phyloP scores from a whole-genome alignment of 2,113 vertebrate genomes.

The Apodemus speciosus region DNA sequence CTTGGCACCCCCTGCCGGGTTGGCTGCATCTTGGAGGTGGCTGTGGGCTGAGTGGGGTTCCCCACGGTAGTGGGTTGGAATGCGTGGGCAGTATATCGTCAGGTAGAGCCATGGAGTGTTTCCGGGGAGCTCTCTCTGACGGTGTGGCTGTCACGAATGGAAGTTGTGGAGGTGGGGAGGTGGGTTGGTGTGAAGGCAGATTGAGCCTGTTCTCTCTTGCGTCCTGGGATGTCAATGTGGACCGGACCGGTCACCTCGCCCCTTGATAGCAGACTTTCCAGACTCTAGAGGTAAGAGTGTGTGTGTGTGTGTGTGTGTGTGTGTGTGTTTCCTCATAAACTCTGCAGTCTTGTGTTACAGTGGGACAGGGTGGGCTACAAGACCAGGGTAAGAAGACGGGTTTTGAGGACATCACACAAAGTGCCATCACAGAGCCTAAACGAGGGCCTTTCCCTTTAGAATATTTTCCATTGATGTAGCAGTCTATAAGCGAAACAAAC shows the following conservation, averaged over 20 bases:
- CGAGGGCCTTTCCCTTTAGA: neutral
- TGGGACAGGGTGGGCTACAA: no score
- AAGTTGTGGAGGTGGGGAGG: neutral
- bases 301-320: neutral
- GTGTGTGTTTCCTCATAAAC: no score
- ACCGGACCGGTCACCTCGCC: accelerated
- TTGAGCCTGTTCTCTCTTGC: neutral
- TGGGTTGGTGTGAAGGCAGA: neutral
- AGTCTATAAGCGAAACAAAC: neutral
- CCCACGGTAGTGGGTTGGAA: neutral
- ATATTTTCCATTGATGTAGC: no score
- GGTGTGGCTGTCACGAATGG: neutral
- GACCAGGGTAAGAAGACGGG: neutral
- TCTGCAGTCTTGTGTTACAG: neutral
- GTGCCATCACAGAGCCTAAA: neutral
- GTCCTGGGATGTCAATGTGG: no score
- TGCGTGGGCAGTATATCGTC: neutral
- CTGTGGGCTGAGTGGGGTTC: neutral
- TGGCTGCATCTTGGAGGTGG: neutral
- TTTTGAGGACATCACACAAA: neutral
- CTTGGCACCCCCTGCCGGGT: neutral
- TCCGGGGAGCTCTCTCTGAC: neutral
- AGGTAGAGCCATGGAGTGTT: neutral
- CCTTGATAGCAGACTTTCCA: neutral
- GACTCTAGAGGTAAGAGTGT: neutral